These are phyloP conservation scores for Lycocorax pyrrhopterus DNA, from an alignment of 2,113 vertebrate genomes.

Conservation along the genomic window DNA sequence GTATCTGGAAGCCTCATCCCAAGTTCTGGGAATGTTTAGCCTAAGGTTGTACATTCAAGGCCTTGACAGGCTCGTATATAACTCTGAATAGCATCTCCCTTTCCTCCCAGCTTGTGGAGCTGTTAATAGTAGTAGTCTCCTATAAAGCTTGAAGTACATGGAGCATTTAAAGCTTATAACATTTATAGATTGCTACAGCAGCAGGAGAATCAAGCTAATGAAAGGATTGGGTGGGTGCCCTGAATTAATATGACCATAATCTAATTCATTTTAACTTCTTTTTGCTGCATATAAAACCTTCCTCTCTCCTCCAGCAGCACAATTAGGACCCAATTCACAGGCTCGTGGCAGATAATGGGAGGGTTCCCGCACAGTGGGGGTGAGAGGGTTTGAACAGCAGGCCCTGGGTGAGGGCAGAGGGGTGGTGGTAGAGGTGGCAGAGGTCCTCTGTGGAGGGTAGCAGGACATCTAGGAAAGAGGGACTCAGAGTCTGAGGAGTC, in stretches of 20 bases:
- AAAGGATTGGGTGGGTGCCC: slow-evolving; percentile 58
- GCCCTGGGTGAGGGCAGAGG: neutral
- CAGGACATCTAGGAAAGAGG: neutral
- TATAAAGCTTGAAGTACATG: slow-evolving; percentile 17
- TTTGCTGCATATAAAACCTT: neutral
- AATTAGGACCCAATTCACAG: neutral
- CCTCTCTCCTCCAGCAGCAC: neutral
- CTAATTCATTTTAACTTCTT: slow-evolving; percentile 54
- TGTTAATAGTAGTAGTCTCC: slow-evolving; percentile 26
- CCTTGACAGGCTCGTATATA: slow-evolving; percentile 20
- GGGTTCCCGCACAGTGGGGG: neutral
- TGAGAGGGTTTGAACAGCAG: neutral
- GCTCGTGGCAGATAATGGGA: neutral
- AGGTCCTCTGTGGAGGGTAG: neutral
- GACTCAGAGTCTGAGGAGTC: neutral
- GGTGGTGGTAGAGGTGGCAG: neutral
- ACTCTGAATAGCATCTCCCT: neutral
- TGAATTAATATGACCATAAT: slow-evolving; percentile 46
- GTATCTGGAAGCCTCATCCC: neutral
- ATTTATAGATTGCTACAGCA: slow-evolving; percentile 44
- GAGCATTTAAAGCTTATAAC: slow-evolving; percentile 44
- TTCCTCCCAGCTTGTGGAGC: neutral
- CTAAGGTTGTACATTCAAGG: neutral
- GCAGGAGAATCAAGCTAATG: slow-evolving; percentile 58
- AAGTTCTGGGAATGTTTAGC: slow-evolving; percentile 36